Percentiles rank a stretch among this genome's conserved stretches.
Conservation (phyloP, 1,140 invertebrate species). For the Eumeta japonica region DNA sequence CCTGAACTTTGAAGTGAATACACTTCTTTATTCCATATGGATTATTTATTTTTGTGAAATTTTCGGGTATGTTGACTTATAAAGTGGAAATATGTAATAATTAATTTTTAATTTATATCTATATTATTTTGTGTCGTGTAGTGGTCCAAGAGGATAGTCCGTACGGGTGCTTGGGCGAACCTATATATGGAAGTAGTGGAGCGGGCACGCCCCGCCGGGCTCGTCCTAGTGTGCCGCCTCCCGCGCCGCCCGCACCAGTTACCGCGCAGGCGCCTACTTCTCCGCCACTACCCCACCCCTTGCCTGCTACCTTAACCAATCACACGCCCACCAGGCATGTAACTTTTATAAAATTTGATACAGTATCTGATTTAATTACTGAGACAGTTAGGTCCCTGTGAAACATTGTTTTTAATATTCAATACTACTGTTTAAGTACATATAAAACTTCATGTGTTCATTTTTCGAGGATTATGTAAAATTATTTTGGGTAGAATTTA, state of each 20-base stretch:
- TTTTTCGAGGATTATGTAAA: no score
- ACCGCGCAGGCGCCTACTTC: slow-evolving; percentile 3
- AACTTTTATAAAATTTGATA: background rate
- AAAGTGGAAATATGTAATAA: background rate
- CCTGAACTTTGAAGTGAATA: no score
- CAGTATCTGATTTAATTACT: background rate
- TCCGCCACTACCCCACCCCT: no score
- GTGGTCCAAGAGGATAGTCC: slow-evolving; percentile 55
- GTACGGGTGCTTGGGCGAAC: slow-evolving; percentile 38
- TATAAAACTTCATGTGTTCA: no score
- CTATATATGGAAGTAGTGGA: slow-evolving; percentile 39
- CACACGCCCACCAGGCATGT: slow-evolving; percentile 37
- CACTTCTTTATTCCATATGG: no score
- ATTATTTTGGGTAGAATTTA: no score
- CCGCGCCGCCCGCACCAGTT: slow-evolving; percentile 70
- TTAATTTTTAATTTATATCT: background rate
- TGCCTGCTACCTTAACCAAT: slow-evolving; percentile 9
- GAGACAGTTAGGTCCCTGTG: background rate
- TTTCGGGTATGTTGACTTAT: background rate
- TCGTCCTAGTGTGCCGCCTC: slow-evolving; percentile 81
- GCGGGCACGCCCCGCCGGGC: slow-evolving; percentile 61
- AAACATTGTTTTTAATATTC: no score
- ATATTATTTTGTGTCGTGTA: slow-evolving; percentile 13
- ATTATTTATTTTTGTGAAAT: no score
- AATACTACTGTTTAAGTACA: no score